These are phyloP conservation scores for Capromys pilorides DNA, from an alignment of 2,797 vertebrate species.

Conservation along the genomic window DNA sequence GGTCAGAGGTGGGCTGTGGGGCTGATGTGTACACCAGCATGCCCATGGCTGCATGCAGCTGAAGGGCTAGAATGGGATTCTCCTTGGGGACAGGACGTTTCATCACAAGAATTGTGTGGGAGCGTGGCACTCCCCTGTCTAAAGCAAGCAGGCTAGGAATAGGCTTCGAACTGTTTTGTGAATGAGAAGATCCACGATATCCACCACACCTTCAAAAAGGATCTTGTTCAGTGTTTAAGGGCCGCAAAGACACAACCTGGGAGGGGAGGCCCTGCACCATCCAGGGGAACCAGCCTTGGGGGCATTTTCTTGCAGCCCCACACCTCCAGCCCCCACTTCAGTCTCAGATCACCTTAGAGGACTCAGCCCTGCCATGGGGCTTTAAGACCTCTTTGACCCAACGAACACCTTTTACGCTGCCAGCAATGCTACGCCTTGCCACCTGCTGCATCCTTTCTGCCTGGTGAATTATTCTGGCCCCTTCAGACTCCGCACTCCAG, in stretches of 20 bases:
- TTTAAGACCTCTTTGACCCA: background rate
- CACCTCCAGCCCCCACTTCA: background rate
- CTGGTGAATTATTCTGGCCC: background rate
- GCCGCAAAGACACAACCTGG: background rate
- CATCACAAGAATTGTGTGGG: background rate
- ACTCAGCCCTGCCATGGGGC: background rate
- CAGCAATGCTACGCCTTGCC: background rate
- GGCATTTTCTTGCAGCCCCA: background rate
- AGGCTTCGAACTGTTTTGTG: background rate
- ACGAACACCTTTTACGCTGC: background rate
- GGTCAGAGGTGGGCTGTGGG: background rate
- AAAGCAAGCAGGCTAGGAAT: background rate
- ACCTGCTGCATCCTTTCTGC: background rate
- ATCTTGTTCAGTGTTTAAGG: slow-evolving; percentile 29
- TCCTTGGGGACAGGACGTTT: background rate
- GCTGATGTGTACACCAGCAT: no score
- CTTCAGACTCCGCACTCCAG: background rate
- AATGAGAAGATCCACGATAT: background rate
- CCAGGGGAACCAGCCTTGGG: background rate
- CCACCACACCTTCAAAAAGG: background rate
- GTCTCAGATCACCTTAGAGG: background rate
- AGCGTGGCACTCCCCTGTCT: background rate
- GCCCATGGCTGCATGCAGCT: background rate
- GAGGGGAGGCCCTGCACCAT: background rate
- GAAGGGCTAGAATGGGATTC: background rate